phyloP scores from a whole-genome alignment of 2,113 vertebrate species.

The Heterochromis multidens region DNA sequence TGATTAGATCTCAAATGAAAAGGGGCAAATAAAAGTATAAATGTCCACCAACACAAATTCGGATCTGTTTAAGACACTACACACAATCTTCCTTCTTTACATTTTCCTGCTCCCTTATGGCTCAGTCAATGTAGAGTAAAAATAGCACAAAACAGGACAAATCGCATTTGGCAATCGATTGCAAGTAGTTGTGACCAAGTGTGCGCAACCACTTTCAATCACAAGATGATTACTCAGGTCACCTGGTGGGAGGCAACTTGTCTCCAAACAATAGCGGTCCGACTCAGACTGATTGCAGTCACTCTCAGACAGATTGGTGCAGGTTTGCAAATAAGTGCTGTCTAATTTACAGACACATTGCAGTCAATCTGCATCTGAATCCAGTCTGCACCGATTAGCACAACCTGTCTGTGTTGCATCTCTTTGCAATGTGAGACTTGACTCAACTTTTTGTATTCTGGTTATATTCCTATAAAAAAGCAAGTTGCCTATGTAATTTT shows the following conservation, averaged over 20 bases:
- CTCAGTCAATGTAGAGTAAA: background rate
- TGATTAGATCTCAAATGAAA: background rate
- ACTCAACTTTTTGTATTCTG: background rate
- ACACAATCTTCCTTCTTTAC: too few species aligned
- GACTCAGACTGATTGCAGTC: too few species aligned
- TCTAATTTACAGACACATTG: background rate
- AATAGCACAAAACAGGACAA: background rate
- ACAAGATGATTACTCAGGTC: too few species aligned
- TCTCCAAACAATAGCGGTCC: too few species aligned
- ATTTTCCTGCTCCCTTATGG: background rate
- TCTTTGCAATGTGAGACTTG: background rate
- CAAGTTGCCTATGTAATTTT: background rate
- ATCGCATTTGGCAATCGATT: background rate
- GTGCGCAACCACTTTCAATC: too few species aligned
- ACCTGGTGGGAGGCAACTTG: too few species aligned
- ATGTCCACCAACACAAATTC: background rate
- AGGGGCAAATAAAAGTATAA: accelerated
- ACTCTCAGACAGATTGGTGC: accelerated
- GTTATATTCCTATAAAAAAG: background rate
- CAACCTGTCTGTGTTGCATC: background rate
- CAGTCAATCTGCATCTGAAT: background rate
- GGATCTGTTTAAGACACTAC: accelerated
- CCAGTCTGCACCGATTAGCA: background rate
- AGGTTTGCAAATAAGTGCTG: background rate
- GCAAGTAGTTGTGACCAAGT: too few species aligned